A percentile compares a stretch with the other conserved stretches of the same genome.
Conservation (phyloP, 2,888 invertebrate species). For the Furcula furcula region DNA sequence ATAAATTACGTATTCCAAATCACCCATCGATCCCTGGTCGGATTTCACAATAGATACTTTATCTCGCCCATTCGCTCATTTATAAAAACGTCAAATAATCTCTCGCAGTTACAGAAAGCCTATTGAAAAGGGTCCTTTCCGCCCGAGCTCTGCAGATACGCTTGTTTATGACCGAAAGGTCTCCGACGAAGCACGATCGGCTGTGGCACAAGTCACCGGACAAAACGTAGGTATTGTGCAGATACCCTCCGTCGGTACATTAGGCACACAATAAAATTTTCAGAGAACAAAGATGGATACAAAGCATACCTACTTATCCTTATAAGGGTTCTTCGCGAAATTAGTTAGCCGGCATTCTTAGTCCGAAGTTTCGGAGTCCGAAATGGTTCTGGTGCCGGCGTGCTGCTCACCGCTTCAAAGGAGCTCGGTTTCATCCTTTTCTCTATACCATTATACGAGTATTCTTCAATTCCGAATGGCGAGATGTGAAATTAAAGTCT, state of each 20-base stretch:
- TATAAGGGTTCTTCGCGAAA: slow-evolving; percentile 25
- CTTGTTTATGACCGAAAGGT: slow-evolving; percentile 25
- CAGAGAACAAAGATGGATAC: slow-evolving; percentile 21
- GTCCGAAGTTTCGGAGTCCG: slow-evolving; percentile 18
- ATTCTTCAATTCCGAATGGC: slow-evolving; percentile 17
- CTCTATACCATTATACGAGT: slow-evolving; percentile 30
- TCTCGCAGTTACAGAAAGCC: slow-evolving; percentile 34
- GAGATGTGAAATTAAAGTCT: slow-evolving; percentile 17
- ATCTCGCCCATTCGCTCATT: slow-evolving; percentile 35
- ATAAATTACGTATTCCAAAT: slow-evolving; percentile 28
- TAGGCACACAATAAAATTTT: slow-evolving; percentile 19
- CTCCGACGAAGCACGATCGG: slow-evolving; percentile 11
- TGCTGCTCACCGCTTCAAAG: slow-evolving; percentile 25
- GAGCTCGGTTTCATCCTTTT: slow-evolving; percentile 27
- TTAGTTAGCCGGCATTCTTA: slow-evolving; percentile 26
- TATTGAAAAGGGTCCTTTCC: slow-evolving; percentile 36
- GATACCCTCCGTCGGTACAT: slow-evolving; percentile 7
- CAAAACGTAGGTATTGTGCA: slow-evolving; percentile 17
- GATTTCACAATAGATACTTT: slow-evolving; percentile 33
- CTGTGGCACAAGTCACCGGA: slow-evolving; percentile 17
- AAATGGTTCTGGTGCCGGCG: slow-evolving; percentile 14
- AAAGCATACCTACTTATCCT: slow-evolving; percentile 17
- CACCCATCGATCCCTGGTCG: slow-evolving; percentile 14
- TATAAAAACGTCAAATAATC: slow-evolving; percentile 44
- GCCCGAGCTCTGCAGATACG: slow-evolving; percentile 15